Evolutionary conservation across 1,140 invertebrate species (phyloP), one percentile per base, ranked within the genome.

Genomic region (Acromyrmex echinatior): DNA sequence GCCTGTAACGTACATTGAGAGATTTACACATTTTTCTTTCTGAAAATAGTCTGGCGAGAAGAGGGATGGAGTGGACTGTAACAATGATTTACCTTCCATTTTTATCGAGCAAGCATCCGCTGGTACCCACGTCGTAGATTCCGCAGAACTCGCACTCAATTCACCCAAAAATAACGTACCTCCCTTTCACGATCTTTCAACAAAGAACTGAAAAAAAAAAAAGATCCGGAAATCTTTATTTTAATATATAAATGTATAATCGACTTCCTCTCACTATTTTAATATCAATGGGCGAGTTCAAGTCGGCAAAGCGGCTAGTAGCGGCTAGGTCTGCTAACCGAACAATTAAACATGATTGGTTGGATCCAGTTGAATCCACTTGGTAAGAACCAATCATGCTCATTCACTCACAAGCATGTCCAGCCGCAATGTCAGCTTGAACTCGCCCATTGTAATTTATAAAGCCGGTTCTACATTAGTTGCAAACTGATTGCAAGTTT

Each of bases 21-120:
- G 53, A 85, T 66, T 16, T 39, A 21, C 45, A 12, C 16, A 31
- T 7, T 3, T 25, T 14, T 6, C 12, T 35, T 53, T 56, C 77
- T 9, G 18, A 66, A 51, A 78, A 56, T 18, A 86, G 35, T 0
- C 35, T 16, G 18, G 0, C 6, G n/a, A 6, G 14, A 71, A 21
- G 16, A 25, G 4, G 5, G 6, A 10, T 21, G 51, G 39, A 60
- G 6, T 70, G 3, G 16, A 60, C 35, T 5, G 14, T 16, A 16
- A 49, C 18, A 76, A 28, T 18, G 12, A 76, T n/a, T 76, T 81
- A 87, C 76, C 86, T 88, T 88, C 70, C 68, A 87, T 87, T 60
- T 86, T n/a, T 2, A 10, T 31, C 14, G 7, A 0, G 9, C 9
- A 16, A 14, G 6, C 9, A 39, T 39, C 39, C 39, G 39, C 6